Evolutionary conservation across 2,888 invertebrate species (phyloP).

Genomic region (Macrostomum cliftonense): DNA sequence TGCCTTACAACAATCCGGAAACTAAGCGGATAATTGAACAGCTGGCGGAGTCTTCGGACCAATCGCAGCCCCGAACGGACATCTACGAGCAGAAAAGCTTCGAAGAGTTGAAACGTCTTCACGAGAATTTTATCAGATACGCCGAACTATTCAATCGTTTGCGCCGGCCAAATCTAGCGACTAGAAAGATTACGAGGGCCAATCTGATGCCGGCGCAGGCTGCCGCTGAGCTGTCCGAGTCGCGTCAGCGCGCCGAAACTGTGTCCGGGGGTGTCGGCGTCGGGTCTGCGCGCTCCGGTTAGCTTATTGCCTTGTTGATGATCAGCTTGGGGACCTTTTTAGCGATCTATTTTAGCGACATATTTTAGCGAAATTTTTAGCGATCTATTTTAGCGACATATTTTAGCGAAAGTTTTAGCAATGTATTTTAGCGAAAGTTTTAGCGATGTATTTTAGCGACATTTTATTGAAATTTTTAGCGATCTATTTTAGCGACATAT

Average conservation of each 20-base stretch:
- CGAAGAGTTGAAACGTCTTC: conserved; percentile 33
- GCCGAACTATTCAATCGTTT: conserved; percentile 72
- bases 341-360: too few species aligned
- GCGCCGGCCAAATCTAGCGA: conserved; percentile 45
- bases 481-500: too few species aligned
- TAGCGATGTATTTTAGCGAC: too few species aligned
- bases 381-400: too few species aligned
- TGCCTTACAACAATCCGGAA: conserved; percentile 63
- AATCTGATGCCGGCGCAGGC: neutral
- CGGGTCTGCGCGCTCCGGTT: too few species aligned
- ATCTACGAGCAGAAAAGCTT: conserved; percentile 54
- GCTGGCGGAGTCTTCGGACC: conserved; percentile 13
- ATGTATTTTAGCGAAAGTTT: too few species aligned
- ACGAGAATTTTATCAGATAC: conserved; percentile 42
- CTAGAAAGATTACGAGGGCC: too few species aligned
- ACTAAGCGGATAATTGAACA: conserved; percentile 43
- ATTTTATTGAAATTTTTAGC: too few species aligned
- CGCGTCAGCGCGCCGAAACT: neutral
- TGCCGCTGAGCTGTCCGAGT: conserved; percentile 1
- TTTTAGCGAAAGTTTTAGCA: too few species aligned
- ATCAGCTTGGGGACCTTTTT: too few species aligned
- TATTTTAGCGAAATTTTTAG: too few species aligned
- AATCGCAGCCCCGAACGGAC: conserved; percentile 45
- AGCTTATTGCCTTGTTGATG: too few species aligned
- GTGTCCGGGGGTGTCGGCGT: neutral